phyloP scores from a whole-genome alignment of 2,888 invertebrate species.

The Stenichneumon culpator region DNA sequence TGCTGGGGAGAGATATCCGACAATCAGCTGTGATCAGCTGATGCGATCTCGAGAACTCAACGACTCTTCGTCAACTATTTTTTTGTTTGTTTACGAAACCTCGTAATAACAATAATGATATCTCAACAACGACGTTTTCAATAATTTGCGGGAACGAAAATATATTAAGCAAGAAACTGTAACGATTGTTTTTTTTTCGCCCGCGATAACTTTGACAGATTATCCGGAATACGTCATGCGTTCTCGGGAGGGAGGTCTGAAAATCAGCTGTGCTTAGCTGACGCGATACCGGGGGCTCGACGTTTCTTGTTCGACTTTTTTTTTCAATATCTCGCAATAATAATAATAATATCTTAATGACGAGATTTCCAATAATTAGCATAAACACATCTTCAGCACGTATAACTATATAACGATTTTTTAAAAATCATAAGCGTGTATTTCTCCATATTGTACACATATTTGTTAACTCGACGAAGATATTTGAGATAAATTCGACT shows the following conservation, averaged over 20 bases:
- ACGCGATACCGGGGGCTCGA: no score
- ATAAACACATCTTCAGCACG: no score
- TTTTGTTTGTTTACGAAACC: not conserved
- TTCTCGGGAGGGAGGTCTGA: no score
- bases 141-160: no score
- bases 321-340: no score
- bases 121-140: not conserved
- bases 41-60: not conserved
- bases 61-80: not conserved
- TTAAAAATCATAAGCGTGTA: not conserved
- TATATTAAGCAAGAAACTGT: not conserved
- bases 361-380: no score
- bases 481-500: not conserved
- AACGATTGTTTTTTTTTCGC: no score
- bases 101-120: not conserved
- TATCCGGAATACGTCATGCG: no score
- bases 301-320: no score
- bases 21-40: constrained; percentile 17
- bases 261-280: no score
- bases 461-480: not conserved
- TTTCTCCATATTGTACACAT: not conserved
- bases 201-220: no score
- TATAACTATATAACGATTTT: not conserved
- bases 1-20: not conserved
- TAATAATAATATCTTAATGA: no score